Evolutionary conservation across 1,140 invertebrate genomes (phyloP), one percentile per base, ranked within the genome.

Genomic region (Lucilia cuprina): DNA sequence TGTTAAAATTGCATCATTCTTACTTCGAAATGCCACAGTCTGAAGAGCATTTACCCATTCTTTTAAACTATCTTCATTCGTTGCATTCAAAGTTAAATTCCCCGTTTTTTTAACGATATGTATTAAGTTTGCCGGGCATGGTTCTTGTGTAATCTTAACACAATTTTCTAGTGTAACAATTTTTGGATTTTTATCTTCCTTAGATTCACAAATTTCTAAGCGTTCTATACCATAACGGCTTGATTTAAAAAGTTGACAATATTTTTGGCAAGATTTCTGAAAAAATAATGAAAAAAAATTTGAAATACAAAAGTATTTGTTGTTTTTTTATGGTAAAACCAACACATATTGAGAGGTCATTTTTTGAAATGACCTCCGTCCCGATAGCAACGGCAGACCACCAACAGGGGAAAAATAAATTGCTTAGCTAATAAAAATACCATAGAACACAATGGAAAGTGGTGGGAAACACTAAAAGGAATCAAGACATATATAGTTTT

Each of bases 151-250:
- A 88, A 97, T 96, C 93, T 97, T 97, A 21, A 97, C 94, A 89
- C 96, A 97, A 89, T 96, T 95, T 92, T 96, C 95, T 55, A 97
- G 92, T 1, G 96, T 96, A 84, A 97, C 94, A 77, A 97, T 96
- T 87, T 94, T 95, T 70, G 94, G 93, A 90, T 95, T 94, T 55
- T 93, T 92, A 17, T 94, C 89, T 87, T 94, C 94, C 91, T 95
- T 94, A 90, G 92, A 94, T 75, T 97, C 96, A 91, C 95, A 97
- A 85, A 97, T 94, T 93, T 97, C 96, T 49, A 97, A 91, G 75
- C 96, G 92, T 88, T 96, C 95, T 86, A 97, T 95, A 14, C 96
- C 96, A 91, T 95, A 95, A 88, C 96, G 96, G 88, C 96, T 97
- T 47, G 95, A 93, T 92, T 94, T 95, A 86, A 95, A 97, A 5